These are phyloP conservation scores for Sitta europaea DNA, from an alignment of 2,113 vertebrate genomes.

Conservation along the genomic window DNA sequence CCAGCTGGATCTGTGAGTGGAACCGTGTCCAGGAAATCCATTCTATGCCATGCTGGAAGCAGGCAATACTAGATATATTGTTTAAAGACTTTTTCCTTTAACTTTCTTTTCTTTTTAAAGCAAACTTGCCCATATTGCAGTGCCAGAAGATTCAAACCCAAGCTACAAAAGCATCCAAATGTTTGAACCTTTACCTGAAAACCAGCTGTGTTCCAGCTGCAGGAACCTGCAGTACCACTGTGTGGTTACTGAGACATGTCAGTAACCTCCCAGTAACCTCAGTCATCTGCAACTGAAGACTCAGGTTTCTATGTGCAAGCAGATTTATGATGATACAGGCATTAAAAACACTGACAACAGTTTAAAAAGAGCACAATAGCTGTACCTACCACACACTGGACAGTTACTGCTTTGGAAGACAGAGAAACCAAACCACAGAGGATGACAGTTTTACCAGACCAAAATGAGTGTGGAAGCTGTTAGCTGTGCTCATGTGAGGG, in stretches of 20 bases:
- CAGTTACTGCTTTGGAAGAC: neutral
- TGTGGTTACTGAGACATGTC: neutral
- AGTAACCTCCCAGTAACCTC: neutral
- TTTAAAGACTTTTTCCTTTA: neutral
- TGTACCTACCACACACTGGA: neutral
- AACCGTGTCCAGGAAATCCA: neutral
- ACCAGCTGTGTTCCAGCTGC: neutral
- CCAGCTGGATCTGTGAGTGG: neutral
- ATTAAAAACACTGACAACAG: neutral
- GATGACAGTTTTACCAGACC: neutral
- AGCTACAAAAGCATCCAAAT: neutral
- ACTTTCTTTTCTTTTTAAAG: neutral
- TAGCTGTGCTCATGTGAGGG: neutral
- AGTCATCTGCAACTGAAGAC: neutral
- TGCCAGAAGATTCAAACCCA: neutral
- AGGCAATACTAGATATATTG: neutral
- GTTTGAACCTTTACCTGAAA: neutral
- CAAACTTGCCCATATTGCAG: neutral
- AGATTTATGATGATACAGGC: neutral
- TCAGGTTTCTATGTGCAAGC: neutral
- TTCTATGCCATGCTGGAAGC: neutral
- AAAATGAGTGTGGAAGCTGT: neutral
- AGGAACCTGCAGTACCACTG: neutral
- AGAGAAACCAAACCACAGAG: neutral
- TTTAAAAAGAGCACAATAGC: neutral